Evolutionary conservation across 2,113 vertebrate genomes (phyloP).

Genomic region (Epinephelus moara): DNA sequence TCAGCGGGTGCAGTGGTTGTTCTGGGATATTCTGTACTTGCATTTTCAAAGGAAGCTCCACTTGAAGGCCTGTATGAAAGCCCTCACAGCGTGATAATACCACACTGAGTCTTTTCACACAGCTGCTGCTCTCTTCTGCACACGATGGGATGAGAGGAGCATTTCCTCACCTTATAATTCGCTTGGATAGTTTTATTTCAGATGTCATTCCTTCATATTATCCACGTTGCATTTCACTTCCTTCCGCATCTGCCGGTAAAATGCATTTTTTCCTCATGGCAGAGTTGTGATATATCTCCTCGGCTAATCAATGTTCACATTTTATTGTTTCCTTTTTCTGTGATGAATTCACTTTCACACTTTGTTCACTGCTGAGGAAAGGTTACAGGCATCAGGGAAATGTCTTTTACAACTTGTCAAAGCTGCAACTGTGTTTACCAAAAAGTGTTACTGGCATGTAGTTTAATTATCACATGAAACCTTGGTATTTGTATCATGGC

Average conservation of each 20-base stretch:
- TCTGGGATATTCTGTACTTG: constrained; percentile 49
- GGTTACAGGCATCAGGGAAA: neutral
- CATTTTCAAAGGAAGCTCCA: constrained; percentile 63
- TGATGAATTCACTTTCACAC: constrained; percentile 35
- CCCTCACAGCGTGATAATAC: constrained; percentile 64
- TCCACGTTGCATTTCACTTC: constrained; percentile 16
- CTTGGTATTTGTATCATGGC: neutral
- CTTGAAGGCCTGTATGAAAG: constrained; percentile 42
- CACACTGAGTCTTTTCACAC: constrained; percentile 52
- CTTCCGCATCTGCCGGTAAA: constrained; percentile 7
- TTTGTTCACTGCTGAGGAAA: constrained; percentile 2
- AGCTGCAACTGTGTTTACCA: neutral
- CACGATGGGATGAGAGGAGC: constrained; percentile 20
- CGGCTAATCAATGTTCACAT: constrained; percentile 64
- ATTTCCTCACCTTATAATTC: constrained; percentile 65
- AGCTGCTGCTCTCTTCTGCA: constrained; percentile 38
- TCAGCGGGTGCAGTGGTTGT: constrained; percentile 19
- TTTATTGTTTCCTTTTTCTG: constrained; percentile 54
- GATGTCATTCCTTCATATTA: constrained; percentile 29
- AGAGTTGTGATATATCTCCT: constrained; percentile 57
- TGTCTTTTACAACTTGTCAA: constrained; percentile 68
- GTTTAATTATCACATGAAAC: neutral
- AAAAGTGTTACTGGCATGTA: neutral
- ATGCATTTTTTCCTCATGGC: constrained; percentile 51
- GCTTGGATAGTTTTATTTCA: constrained; percentile 72